Evolutionary conservation across 2,797 vertebrate species (phyloP), one percentile per base, ranked within the genome.

Genomic region (Peromyscus melanophrys): DNA sequence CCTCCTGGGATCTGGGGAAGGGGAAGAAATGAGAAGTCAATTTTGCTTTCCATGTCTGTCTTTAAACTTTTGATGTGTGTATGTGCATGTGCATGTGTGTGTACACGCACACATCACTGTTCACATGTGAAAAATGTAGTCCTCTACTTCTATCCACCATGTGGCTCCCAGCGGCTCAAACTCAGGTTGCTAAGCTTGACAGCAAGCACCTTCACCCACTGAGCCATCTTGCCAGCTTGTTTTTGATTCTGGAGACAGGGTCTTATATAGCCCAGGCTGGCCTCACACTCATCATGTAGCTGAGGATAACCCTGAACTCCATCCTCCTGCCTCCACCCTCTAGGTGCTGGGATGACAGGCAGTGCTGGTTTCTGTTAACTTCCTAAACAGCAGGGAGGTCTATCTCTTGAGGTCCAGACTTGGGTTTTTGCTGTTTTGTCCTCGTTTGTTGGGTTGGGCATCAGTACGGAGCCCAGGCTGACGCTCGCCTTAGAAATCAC

Each of bases 71-170:
- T 49, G 4, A 8, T 4, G 27, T 63, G 7, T 6, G 4, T 23
- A 49, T 37, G 23, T 16, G 46, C 0, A 9, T 1, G 10, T 43
- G 7, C 7, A 17, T 1, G 27, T 19, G 25, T 12, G 1, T 23
- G 49, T 13, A 10, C 29, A 4, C 1, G 6, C 46, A 55, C 46
- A 37, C 14, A 59, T 12, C 52, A 40, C 25, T 29, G 86, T 21
- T 29, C 27, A 34, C 52, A 34, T 21, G 37, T 75, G 25, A 13
- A 73, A 69, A 25, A 71, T 4, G 11, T 17, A 55, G 67, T 57
- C 17, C 17, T 59, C 52, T 59, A 21, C 40, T 11, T 57, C 25
- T 29, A 31, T 31, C 29, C 13, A n/a, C 34, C n/a, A 29, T 6
- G n/a, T 40, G 67, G 34, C 34, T 16, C 19, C 43, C 1, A 16